These are phyloP conservation scores for Bolinopsis microptera DNA, from an alignment of 37 sponge, comb jelly and placozoan genomes.

Conservation along the genomic window DNA sequence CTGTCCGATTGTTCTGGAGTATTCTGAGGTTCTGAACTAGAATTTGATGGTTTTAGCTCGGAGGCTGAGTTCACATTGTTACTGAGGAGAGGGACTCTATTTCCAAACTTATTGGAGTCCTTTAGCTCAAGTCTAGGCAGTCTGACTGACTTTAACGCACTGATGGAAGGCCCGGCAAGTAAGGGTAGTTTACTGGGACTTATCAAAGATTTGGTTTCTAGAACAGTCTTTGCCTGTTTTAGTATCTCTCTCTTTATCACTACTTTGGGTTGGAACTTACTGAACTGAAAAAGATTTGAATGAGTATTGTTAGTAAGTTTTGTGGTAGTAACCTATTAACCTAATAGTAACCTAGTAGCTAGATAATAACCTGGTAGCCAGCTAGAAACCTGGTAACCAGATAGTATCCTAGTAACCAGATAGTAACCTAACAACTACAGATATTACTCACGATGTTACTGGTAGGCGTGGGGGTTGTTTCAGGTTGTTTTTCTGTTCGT, in stretches of 20 bases:
- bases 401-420: too few relatives aligned
- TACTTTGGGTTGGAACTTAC: conserved; percentile 6
- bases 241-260: neutral
- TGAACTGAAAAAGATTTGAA: conserved; percentile 40
- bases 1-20: too few relatives aligned
- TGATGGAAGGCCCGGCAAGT: neutral
- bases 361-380: too few relatives aligned
- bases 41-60: too few relatives aligned
- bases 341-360: too few relatives aligned
- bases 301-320: too few relatives aligned
- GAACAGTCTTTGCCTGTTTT: neutral
- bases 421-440: too few relatives aligned
- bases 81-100: too few relatives aligned
- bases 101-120: neutral
- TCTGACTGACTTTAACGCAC: neutral
- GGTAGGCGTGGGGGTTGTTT: neutral
- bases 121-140: neutral
- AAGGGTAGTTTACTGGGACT: neutral
- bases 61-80: too few relatives aligned
- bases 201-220: neutral
- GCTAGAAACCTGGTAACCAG: too few relatives aligned
- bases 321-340: too few relatives aligned
- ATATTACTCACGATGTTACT: neutral
- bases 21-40: too few relatives aligned
- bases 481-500: neutral